These are phyloP conservation scores for Sebastes matsubarae DNA, from an alignment of 2,797 vertebrate genomes.

Conservation along the genomic window DNA sequence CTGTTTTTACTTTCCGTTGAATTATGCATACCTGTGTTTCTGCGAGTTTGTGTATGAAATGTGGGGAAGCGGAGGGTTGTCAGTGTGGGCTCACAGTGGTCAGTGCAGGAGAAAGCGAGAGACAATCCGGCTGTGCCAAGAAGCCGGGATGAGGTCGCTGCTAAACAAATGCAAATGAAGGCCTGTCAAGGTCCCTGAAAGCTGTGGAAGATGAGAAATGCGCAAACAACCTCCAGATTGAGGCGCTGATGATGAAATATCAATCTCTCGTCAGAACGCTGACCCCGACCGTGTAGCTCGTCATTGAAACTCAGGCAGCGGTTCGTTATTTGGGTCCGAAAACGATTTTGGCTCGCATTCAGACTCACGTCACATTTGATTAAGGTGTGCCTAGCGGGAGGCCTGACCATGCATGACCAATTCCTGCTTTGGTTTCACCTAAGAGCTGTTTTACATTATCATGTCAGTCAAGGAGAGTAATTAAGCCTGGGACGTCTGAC, in stretches of 20 bases:
- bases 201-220: conserved; percentile 51
- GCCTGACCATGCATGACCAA: conserved; percentile 73
- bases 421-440: conserved; percentile 77
- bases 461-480: conserved; percentile 74
- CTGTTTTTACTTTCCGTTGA: conserved; percentile 64
- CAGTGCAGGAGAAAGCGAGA: conserved; percentile 26
- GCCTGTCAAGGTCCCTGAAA: conserved; percentile 10
- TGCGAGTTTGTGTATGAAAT: conserved; percentile 48
- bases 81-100: conserved; percentile 38
- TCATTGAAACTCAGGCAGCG: conserved; percentile 48
- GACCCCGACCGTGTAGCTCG: conserved; percentile 48
- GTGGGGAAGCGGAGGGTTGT: conserved; percentile 7
- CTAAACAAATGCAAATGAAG: conserved; percentile 50
- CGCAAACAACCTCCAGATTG: conserved; percentile 48
- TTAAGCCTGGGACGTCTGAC: conserved; percentile 64
- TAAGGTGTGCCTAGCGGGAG: conserved; percentile 66
- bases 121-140: conserved; percentile 8
- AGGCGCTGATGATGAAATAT: conserved; percentile 55
- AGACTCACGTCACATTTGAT: conserved; percentile 76
- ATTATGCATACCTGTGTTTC: conserved; percentile 68
- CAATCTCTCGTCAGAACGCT: conserved; percentile 55
- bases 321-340: conserved; percentile 60
- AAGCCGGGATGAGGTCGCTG: conserved; percentile 42
- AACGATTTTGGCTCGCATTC: conserved; percentile 70
- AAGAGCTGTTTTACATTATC: conserved; percentile 77